Percentiles rank a stretch among this genome's conserved stretches.
These are phyloP conservation scores for Rattus norvegicus DNA, from an alignment of 2,113 vertebrate genomes.

Conservation along the genomic window DNA sequence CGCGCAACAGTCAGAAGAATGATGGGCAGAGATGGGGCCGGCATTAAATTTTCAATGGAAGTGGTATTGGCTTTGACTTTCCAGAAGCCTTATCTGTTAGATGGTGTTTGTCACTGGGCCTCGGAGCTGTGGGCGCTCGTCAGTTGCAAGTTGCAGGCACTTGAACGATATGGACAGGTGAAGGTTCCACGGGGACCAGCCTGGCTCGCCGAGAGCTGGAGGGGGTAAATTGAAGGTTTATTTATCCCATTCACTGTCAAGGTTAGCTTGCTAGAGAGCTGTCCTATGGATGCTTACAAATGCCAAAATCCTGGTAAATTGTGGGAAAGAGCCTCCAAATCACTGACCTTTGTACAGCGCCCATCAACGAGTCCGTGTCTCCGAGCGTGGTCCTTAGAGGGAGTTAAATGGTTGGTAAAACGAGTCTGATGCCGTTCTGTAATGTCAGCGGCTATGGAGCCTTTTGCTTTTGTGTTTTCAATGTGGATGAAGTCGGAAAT, in stretches of 20 bases:
- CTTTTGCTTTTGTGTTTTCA: slow-evolving; percentile 79
- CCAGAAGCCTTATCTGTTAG: slow-evolving; percentile 94
- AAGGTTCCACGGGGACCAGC: slow-evolving; percentile 96
- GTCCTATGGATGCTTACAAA: slow-evolving; percentile 98
- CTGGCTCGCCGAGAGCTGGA: slow-evolving; percentile 87
- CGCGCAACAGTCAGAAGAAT: slow-evolving; percentile 87
- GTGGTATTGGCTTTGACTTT: slow-evolving; percentile 98
- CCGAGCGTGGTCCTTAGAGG: slow-evolving; percentile 93
- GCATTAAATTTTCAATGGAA: slow-evolving; percentile 98
- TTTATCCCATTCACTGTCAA: slow-evolving; percentile 99
- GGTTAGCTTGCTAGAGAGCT: slow-evolving; percentile 98
- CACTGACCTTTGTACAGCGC: slow-evolving; percentile 98
- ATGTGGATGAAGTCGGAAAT: slow-evolving; percentile 58
- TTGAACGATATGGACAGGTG: slow-evolving; percentile 99
- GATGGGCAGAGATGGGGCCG: slow-evolving; percentile 94
- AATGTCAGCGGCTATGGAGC: slow-evolving; percentile 82
- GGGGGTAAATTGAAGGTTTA: slow-evolving; percentile 99
- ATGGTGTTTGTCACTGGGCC: slow-evolving; percentile 97
- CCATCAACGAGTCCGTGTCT: slow-evolving; percentile 95
- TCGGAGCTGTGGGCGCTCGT: slow-evolving; percentile 91
- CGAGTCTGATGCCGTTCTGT: slow-evolving; percentile 78
- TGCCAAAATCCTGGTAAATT: slow-evolving; percentile 99
- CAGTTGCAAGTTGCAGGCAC: slow-evolving; percentile 91
- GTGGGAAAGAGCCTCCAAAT: slow-evolving; percentile 94
- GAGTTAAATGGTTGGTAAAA: slow-evolving; percentile 90